A percentile compares a stretch with the other conserved stretches of the same genome.
Conservation (phyloP, 2,888 invertebrate species). For the Drosophila nigritarsus region DNA sequence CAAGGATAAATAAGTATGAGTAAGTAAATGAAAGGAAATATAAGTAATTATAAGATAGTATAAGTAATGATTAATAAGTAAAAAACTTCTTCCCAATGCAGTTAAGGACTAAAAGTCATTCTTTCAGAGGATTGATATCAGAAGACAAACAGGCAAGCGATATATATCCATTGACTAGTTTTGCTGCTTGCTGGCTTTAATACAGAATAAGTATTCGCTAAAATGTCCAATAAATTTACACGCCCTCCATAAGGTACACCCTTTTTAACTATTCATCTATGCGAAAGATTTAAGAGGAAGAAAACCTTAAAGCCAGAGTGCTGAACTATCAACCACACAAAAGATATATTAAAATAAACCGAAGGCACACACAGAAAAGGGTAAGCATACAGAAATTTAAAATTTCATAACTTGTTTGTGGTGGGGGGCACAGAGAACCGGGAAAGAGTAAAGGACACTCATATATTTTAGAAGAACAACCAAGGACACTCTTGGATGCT, state of each 20-base stretch:
- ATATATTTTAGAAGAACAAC: conserved; percentile 45
- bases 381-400: conserved; percentile 38
- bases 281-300: neutral
- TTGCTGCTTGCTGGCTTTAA: neutral
- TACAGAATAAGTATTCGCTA: neutral
- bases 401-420: conserved; percentile 41
- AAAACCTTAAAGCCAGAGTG: neutral
- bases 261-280: neutral
- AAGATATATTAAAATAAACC: conserved; percentile 25
- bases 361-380: conserved; percentile 22
- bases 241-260: neutral
- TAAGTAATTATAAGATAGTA: neutral
- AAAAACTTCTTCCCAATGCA: neutral
- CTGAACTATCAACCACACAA: conserved; percentile 23
- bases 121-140: neutral
- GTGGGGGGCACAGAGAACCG: conserved; percentile 7
- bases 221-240: neutral
- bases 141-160: neutral
- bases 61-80: neutral
- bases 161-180: neutral
- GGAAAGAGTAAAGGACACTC: conserved; percentile 22
- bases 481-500: conserved; percentile 55
- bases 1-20: neutral
- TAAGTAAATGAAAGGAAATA: neutral
- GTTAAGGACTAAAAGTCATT: neutral